Evolutionary conservation across 2,888 invertebrate species (phyloP).

Genomic region (Cephus pulcher): DNA sequence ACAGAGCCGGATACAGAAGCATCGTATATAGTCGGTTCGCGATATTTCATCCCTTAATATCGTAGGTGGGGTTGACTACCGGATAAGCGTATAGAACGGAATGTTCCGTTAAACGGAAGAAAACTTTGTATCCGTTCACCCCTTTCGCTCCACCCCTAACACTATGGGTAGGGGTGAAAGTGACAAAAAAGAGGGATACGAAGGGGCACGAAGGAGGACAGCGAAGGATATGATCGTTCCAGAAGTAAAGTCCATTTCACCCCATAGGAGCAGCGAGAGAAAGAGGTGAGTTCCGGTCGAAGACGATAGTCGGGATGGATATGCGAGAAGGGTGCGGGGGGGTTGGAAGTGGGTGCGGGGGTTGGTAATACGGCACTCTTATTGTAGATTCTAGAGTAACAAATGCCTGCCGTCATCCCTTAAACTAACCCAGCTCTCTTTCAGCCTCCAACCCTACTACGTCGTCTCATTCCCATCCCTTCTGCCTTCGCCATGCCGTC

Average conservation of each 20-base stretch:
- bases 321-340: conserved; percentile 13
- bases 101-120: background rate
- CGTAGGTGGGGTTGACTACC: background rate
- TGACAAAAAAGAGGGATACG: conserved; percentile 11
- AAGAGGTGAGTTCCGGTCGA: conserved; percentile 13
- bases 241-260: conserved; percentile 23
- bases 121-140: background rate
- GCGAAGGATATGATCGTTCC: conserved; percentile 23
- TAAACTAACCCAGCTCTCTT: conserved; percentile 34
- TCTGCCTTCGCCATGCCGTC: conserved; percentile 31
- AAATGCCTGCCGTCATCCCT: conserved; percentile 58
- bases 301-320: conserved; percentile 16
- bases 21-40: conserved; percentile 30
- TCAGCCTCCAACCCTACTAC: conserved; percentile 23
- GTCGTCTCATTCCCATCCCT: conserved; percentile 26
- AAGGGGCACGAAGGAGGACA: conserved; percentile 10
- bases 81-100: background rate
- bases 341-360: background rate
- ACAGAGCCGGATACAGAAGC: conserved; percentile 26
- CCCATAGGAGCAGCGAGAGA: conserved; percentile 15
- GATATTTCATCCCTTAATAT: conserved; percentile 28
- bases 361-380: conserved; percentile 28
- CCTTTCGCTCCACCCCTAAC: background rate
- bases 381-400: conserved; percentile 58
- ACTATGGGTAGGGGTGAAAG: background rate